Evolutionary conservation across 2,113 vertebrate genomes (phyloP), one percentile per base, ranked within the genome.

Genomic region (Tamias sibiricus): DNA sequence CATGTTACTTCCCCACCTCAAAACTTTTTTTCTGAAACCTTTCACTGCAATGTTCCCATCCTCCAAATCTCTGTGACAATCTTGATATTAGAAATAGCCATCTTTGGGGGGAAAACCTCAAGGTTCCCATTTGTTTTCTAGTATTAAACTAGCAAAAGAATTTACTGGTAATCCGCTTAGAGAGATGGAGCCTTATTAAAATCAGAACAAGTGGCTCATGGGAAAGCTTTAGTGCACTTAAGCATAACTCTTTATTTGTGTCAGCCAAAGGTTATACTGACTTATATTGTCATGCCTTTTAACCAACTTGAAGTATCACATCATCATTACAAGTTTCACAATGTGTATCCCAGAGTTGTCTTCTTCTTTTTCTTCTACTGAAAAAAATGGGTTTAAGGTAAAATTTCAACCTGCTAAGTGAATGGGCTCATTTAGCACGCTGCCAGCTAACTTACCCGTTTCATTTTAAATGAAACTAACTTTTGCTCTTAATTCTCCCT

Each of bases 131-230:
- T 97, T 91, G 93, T 95, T 93, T 92, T 96, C 97, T 97, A 95
- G 92, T 59, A 90, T 81, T 95, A 74, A 97, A 95, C 66, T 75
- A 90, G 77, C 44, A 0, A 32, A 87, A 62, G 92, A 64, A 57
- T 79, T 99, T 99, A 98, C 98, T 0, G 97, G 97, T 81, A 99
- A 69, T 72, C 1, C 2, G 26, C 84, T 91, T 49, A 96, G 98
- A 95, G 93, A 92, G 83, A 90, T 81, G 84, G 96, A 96, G 95
- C 94, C 89, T 97, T 98, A 96, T 98, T 98, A 98, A 97, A 97
- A 98, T 96, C 98, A 98, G 97, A 98, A 98, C 95, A 28, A 79
- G 52, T 22, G 52, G 26, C 83, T 92, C 35, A 7, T 94, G 93
- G 91, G 96, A 98, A 98, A 96, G 64, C 95, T 95, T 68, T 69